A percentile compares a stretch with the other conserved stretches of the same genome.
Conservation (phyloP, 2,888 invertebrate genomes). For the Polyommatus iphigenia region DNA sequence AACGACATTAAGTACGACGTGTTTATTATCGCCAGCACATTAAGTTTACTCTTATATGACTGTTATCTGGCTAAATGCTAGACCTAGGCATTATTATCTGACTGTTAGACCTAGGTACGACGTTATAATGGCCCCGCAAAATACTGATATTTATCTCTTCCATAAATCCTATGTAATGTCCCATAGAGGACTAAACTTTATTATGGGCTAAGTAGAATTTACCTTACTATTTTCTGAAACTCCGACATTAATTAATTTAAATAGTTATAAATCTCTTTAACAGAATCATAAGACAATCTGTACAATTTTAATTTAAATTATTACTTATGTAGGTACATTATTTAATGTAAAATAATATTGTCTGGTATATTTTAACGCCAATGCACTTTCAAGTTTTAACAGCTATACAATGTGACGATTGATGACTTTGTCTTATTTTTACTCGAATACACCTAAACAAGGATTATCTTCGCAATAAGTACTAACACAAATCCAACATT, state of each 20-base stretch:
- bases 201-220: slow-evolving; percentile 7
- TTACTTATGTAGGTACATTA: too few relatives aligned
- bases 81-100: slow-evolving; percentile 20
- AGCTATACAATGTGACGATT: too few relatives aligned
- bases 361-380: too few relatives aligned
- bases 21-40: slow-evolving; percentile 21
- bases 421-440: too few relatives aligned
- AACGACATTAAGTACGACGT: slow-evolving; percentile 17
- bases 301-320: not conserved
- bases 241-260: not conserved
- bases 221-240: not conserved
- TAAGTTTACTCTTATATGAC: slow-evolving; percentile 6
- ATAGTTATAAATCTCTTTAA: not conserved
- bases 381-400: too few relatives aligned
- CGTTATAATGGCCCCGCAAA: slow-evolving; percentile 7
- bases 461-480: too few relatives aligned
- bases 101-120: slow-evolving; percentile 15
- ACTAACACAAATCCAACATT: not conserved
- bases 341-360: too few relatives aligned
- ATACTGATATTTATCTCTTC: slow-evolving; percentile 23
- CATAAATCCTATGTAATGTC: slow-evolving; percentile 20
- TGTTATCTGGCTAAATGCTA: slow-evolving; percentile 18
- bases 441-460: too few relatives aligned
- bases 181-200: slow-evolving; percentile 6
- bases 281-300: not conserved